Evolutionary conservation across 2,113 vertebrate species (phyloP).

Genomic region (Carassius auratus): DNA sequence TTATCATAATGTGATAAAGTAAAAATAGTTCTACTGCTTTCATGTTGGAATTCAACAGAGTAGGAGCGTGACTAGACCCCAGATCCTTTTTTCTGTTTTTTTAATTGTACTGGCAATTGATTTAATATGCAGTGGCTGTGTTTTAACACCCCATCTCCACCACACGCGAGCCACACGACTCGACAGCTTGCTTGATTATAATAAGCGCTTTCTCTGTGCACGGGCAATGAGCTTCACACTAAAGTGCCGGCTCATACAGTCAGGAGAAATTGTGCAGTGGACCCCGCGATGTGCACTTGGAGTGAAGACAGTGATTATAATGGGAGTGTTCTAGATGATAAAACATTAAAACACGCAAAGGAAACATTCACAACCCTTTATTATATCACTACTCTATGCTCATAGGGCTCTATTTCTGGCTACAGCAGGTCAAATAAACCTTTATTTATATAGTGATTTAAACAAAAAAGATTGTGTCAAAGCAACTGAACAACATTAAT

Average conservation of each 20-base stretch:
- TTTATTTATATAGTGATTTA: too few relatives aligned
- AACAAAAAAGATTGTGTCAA: too few relatives aligned
- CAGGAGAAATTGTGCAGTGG: slow-evolving; percentile 5
- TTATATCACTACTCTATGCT: neutral
- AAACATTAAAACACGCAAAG: slow-evolving; percentile 5
- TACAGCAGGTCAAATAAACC: neutral
- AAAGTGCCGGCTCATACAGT: neutral
- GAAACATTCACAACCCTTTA: neutral
- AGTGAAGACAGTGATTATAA: slow-evolving; percentile 27
- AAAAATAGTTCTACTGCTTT: slow-evolving; percentile 18
- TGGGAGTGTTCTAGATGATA: slow-evolving; percentile 13
- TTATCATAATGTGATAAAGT: neutral
- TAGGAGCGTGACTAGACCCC: neutral
- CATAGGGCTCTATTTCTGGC: neutral
- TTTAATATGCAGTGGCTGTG: slow-evolving; percentile 24
- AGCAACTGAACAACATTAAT: too few relatives aligned
- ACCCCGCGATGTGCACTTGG: neutral
- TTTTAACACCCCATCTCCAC: slow-evolving; percentile 8
- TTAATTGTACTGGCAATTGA: slow-evolving; percentile 10
- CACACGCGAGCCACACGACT: neutral
- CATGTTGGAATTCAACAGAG: too few relatives aligned
- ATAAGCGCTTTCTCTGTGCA: neutral
- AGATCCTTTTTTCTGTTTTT: neutral
- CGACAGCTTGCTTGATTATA: slow-evolving; percentile 20
- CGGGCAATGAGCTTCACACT: neutral